Percentiles rank a stretch among this genome's conserved stretches.
Evolutionary conservation across 2,797 vertebrate genomes (phyloP).

Genomic region (Percopsis omiscomaycus): DNA sequence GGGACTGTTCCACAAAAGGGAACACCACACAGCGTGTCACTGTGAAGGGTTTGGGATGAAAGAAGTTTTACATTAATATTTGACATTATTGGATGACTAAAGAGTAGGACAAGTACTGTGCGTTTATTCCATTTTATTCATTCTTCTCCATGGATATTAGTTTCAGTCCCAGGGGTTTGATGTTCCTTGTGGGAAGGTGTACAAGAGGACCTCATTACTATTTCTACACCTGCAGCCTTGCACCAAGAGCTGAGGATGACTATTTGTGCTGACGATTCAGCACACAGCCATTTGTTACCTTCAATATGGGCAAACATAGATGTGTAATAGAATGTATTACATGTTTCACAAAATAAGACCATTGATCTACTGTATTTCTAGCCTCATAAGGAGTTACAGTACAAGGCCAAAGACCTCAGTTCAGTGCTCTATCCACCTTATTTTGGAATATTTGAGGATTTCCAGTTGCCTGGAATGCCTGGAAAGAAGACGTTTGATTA

Average conservation of each 20-base stretch:
- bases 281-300: no score
- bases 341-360: no score
- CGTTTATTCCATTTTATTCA: conserved; percentile 1
- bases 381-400: no score
- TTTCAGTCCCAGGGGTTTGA: conserved; percentile 14
- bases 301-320: no score
- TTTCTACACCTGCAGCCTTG: conserved; percentile 17
- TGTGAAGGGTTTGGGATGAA: not conserved
- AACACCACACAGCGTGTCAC: not conserved
- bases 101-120: not conserved
- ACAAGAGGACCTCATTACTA: conserved; percentile 34
- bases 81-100: not conserved
- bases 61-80: not conserved
- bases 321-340: no score
- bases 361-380: no score
- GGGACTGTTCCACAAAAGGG: not conserved
- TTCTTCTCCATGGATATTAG: conserved; percentile 17
- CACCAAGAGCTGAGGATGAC: conserved; percentile 13
- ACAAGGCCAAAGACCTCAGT: no score
- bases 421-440: no score
- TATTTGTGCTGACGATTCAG: no score
- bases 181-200: conserved; percentile 23
- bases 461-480: no score
- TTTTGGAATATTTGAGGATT: no score
- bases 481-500: no score